Percentiles rank a stretch among this genome's conserved stretches.
Conservation (phyloP, 35 echinoderm and acorn worm genomes). For the Apostichopus parvimensis region DNA sequence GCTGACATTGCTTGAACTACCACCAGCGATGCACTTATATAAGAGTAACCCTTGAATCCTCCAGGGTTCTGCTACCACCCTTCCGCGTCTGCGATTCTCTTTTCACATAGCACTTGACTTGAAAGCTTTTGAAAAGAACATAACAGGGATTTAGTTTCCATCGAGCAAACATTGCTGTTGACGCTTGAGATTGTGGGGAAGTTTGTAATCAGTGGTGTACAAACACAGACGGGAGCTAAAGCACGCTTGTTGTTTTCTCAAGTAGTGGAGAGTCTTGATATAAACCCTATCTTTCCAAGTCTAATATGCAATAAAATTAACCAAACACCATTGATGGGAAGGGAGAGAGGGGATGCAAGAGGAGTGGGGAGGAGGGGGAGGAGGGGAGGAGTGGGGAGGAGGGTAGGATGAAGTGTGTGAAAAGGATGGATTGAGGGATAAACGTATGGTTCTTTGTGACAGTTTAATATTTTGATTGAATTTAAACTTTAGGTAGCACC, state of each 20-base stretch:
- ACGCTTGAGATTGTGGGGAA: not conserved
- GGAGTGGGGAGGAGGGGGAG: not conserved
- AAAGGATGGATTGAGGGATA: no score
- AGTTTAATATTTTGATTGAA: no score
- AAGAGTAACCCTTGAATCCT: not conserved
- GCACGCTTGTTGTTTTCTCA: not conserved
- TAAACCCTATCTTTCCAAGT: no score
- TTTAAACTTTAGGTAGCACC: no score
- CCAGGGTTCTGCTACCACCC: not conserved
- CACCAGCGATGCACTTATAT: constrained; percentile 12
- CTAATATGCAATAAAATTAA: no score
- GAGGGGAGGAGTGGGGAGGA: not conserved
- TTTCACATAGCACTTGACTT: not conserved
- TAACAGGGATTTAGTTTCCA: constrained; percentile 28
- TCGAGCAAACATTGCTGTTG: constrained; percentile 22
- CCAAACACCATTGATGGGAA: no score
- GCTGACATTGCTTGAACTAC: not conserved
- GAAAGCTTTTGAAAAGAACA: constrained; percentile 41
- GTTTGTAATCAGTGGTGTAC: constrained; percentile 25
- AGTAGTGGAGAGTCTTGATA: not conserved
- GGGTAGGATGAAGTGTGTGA: not conserved
- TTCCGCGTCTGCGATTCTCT: not conserved
- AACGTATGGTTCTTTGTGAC: no score
- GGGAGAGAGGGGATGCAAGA: no score
- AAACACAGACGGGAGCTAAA: not conserved